phyloP scores from a whole-genome alignment of 2,797 vertebrate genomes.

The Xenops minutus region DNA sequence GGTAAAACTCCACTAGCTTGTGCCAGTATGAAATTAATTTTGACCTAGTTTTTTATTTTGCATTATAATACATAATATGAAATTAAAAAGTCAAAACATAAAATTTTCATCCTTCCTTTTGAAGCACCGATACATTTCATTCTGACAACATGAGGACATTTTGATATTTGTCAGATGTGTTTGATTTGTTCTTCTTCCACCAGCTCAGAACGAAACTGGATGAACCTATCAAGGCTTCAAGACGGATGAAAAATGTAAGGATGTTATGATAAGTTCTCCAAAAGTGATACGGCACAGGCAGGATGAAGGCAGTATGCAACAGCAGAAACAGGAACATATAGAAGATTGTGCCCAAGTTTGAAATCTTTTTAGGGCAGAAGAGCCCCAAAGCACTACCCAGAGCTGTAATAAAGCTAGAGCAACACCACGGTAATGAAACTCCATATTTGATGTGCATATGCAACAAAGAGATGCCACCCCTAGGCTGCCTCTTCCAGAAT shows the following conservation, averaged over 20 bases:
- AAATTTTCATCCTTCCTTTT: constrained; percentile 20
- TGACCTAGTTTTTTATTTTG: constrained; percentile 32
- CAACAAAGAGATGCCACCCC: not conserved
- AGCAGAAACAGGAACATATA: not conserved
- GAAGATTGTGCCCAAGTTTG: not conserved
- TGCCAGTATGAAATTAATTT: constrained; percentile 32
- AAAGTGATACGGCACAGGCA: not conserved
- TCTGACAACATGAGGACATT: constrained; percentile 25
- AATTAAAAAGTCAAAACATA: constrained; percentile 40
- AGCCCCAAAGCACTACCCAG: not conserved
- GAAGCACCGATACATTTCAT: not conserved
- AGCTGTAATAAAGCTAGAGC: not conserved
- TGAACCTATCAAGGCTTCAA: constrained; percentile 10
- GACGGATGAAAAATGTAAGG: not conserved
- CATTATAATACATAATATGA: constrained; percentile 12
- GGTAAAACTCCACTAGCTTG: not conserved
- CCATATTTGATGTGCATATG: not conserved
- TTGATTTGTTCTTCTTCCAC: constrained; percentile 32
- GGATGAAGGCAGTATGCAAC: not conserved
- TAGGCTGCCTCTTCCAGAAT: not conserved
- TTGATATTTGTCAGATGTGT: constrained; percentile 22
- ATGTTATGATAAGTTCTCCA: not conserved
- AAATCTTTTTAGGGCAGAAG: not conserved
- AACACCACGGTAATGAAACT: not conserved
- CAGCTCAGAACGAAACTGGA: constrained; percentile 1